Evolutionary conservation across 1,140 invertebrate species (phyloP).

Genomic region (Xylocopa sonorina): DNA sequence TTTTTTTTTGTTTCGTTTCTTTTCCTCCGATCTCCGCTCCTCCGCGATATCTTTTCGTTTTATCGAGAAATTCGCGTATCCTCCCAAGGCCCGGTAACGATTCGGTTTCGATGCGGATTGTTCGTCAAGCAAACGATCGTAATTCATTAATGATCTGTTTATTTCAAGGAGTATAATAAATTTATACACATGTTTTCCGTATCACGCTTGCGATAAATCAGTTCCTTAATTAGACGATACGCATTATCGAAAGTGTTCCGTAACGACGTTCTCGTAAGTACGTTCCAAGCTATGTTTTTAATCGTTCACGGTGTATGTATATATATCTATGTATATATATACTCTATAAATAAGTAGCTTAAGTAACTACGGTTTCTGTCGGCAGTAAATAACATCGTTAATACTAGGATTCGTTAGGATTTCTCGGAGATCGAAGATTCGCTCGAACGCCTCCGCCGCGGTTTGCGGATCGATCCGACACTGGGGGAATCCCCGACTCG

Average conservation of each 20-base stretch:
- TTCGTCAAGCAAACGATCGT: neutral
- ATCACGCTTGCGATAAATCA: neutral
- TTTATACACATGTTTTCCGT: conserved; percentile 20
- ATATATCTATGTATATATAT: conserved; percentile 6
- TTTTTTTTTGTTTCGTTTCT: too few relatives aligned
- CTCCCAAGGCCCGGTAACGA: neutral
- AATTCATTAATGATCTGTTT: conserved; percentile 4
- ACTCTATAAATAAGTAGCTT: conserved; percentile 40
- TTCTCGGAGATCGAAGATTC: neutral
- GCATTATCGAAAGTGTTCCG: neutral
- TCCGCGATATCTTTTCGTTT: neutral
- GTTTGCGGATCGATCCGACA: too few relatives aligned
- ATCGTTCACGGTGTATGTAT: neutral
- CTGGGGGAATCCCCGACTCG: neutral
- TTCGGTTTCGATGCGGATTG: neutral
- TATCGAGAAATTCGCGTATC: neutral
- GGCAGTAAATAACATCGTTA: neutral
- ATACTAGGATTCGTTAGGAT: neutral
- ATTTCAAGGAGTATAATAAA: conserved; percentile 15
- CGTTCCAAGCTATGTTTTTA: neutral
- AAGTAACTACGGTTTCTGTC: conserved; percentile 34
- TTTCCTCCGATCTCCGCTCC: neutral
- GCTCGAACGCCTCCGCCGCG: neutral
- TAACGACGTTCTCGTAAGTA: neutral
- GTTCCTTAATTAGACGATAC: conserved; percentile 1